Conservation (phyloP, 2,888 invertebrate species). For the Diarsia brunnea region DNA sequence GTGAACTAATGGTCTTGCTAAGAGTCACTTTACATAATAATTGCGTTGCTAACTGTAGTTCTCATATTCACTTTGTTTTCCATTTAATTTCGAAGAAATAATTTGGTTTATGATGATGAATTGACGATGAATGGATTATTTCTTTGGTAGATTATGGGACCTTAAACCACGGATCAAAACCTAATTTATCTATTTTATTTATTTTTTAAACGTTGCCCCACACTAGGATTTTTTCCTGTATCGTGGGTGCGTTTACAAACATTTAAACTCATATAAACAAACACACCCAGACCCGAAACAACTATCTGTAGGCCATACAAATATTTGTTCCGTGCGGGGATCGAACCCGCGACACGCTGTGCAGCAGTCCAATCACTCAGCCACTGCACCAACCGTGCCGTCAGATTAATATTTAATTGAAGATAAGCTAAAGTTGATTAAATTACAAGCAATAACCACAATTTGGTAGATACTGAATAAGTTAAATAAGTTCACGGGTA, state of each 20-base stretch:
- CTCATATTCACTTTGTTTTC: background rate
- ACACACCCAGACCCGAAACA: no score
- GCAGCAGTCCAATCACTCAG: no score
- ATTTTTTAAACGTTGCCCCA: no score
- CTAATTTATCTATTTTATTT: no score
- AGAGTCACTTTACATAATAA: background rate
- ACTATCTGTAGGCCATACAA: no score
- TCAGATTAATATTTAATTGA: no score
- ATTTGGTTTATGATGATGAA: background rate
- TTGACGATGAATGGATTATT: background rate
- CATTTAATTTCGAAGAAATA: background rate
- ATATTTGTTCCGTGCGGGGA: no score
- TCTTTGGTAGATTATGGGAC: background rate
- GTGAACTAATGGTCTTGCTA: constrained; percentile 4
- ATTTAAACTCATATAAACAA: no score
- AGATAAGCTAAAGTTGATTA: background rate
- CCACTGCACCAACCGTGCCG: no score
- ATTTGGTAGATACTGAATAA: constrained; percentile 1
- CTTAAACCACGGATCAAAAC: background rate
- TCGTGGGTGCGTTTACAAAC: no score
- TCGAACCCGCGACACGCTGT: no score
- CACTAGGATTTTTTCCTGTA: no score
- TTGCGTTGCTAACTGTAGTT: constrained; percentile 5
- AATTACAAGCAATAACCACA: background rate
- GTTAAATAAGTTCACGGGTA: background rate